Evolutionary conservation across 2,888 invertebrate species (phyloP).

Genomic region (Gandaritis pyraliata): DNA sequence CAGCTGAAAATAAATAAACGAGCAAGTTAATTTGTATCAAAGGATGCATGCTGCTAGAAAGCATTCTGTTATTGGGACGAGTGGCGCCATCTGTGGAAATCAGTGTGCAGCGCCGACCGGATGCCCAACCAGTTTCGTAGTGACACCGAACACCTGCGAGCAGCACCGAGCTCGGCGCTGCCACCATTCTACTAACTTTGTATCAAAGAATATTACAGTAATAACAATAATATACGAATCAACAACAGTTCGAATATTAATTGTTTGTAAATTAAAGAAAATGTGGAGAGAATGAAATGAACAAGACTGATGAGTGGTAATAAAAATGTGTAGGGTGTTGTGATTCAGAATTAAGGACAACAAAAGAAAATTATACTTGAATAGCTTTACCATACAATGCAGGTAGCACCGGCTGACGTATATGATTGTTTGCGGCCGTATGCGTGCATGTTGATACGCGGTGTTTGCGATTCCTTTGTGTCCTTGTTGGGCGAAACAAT

Average conservation of each 20-base stretch:
- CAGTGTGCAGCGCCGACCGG: constrained; percentile 64
- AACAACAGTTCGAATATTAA: too few species aligned
- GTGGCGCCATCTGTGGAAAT: constrained; percentile 76
- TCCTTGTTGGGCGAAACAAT: constrained; percentile 72
- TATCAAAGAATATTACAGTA: constrained; percentile 39
- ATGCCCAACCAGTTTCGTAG: constrained; percentile 80
- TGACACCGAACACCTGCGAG: constrained; percentile 78
- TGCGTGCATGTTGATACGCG: constrained; percentile 28
- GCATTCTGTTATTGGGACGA: constrained; percentile 45
- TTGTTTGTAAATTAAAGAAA: neutral
- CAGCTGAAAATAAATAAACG: constrained; percentile 11
- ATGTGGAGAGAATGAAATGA: neutral
- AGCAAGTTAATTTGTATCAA: constrained; percentile 6
- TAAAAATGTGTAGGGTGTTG: constrained; percentile 6
- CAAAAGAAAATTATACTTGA: constrained; percentile 27
- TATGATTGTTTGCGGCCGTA: constrained; percentile 24
- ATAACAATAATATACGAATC: neutral
- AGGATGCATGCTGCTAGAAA: constrained; percentile 21
- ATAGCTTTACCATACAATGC: constrained; percentile 25
- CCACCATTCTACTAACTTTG: constrained; percentile 50
- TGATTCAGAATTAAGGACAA: constrained; percentile 10
- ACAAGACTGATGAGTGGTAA: neutral
- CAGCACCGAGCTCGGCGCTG: constrained; percentile 41
- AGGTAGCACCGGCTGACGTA: constrained; percentile 27
- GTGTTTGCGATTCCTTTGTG: constrained; percentile 53